These are phyloP conservation scores for Crocuta crocuta DNA, from an alignment of 2,113 vertebrate species.

Conservation along the genomic window DNA sequence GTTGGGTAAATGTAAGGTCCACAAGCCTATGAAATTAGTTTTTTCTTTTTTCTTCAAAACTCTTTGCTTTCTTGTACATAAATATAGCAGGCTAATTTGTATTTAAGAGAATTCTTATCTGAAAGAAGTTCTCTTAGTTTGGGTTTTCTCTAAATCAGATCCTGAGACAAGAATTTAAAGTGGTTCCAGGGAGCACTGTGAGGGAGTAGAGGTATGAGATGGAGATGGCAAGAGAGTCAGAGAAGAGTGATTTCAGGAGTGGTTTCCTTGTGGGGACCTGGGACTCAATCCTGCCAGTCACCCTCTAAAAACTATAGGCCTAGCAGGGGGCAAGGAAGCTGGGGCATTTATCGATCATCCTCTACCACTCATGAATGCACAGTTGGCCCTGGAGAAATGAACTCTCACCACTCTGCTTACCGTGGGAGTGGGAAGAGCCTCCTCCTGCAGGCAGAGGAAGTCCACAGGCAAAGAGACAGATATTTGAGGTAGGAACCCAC, in stretches of 20 bases:
- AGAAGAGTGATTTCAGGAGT: not conserved
- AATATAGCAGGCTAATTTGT: not conserved
- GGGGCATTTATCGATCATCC: not conserved
- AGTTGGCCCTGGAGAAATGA: not conserved
- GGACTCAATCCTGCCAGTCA: not conserved
- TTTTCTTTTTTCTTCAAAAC: not conserved
- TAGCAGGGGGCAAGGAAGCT: not conserved
- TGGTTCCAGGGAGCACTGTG: not conserved
- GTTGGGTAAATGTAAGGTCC: not conserved
- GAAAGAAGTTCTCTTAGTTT: not conserved
- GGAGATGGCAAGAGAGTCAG: not conserved
- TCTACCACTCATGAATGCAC: not conserved
- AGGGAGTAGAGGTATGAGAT: not conserved
- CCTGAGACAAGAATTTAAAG: not conserved
- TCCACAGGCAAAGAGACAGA: not conserved
- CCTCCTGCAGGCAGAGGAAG: not conserved
- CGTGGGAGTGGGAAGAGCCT: not conserved
- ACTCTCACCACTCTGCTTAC: not conserved
- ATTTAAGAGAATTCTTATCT: slow-evolving; percentile 24
- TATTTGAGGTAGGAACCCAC: not conserved
- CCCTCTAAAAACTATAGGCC: not conserved
- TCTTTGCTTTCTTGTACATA: not conserved
- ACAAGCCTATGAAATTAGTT: not conserved
- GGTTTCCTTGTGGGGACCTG: not conserved
- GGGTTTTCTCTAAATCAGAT: not conserved